Evolutionary conservation across 2,797 vertebrate species (phyloP).

Genomic region (Sternarchorhynchus goeldii): DNA sequence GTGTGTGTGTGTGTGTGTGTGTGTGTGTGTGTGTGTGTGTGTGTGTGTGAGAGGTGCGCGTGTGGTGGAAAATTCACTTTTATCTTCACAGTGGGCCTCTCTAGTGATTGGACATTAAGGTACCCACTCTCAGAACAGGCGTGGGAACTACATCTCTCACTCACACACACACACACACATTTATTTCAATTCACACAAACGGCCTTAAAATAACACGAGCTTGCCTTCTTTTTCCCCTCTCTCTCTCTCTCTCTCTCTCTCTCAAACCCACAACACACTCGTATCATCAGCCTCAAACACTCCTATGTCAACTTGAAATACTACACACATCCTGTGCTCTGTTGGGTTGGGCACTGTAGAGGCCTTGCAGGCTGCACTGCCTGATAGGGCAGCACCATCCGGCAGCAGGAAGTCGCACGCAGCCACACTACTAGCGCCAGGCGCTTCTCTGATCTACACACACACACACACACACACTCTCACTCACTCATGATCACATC

Average conservation of each 20-base stretch:
- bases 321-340: constrained; percentile 1
- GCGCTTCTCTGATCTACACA: background rate
- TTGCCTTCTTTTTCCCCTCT: background rate
- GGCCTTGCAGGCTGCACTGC: constrained; percentile 39
- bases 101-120: constrained; percentile 7
- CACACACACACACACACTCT: constrained; percentile 1
- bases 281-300: no score
- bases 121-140: background rate
- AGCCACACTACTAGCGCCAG: constrained; percentile 23
- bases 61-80: no score
- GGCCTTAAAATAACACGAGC: background rate
- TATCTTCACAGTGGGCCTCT: background rate
- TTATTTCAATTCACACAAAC: background rate
- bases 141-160: background rate
- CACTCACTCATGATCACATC: background rate
- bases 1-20: constrained; percentile 29
- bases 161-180: constrained; percentile 17
- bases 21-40: background rate
- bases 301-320: no score
- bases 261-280: background rate
- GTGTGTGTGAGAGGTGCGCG: background rate
- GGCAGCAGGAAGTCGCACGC: constrained; percentile 44
- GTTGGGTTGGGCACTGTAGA: constrained; percentile 16
- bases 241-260: background rate
- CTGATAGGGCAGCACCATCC: constrained; percentile 49